phyloP scores from a whole-genome alignment of 2,888 invertebrate genomes.

The Sinotaia quadrata region DNA sequence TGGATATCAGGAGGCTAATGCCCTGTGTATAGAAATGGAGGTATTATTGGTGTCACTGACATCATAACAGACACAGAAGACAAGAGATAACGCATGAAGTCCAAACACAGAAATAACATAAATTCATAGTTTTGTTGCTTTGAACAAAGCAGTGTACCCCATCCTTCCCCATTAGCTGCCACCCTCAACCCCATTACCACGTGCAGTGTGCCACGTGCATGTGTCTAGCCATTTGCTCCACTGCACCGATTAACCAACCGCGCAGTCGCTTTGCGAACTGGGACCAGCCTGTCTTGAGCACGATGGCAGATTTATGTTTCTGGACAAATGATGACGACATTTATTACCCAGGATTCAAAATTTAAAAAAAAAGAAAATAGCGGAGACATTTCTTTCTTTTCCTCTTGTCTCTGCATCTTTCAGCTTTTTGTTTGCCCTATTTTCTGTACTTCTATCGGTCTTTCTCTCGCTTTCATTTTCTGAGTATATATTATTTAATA shows the following conservation, averaged over 20 bases:
- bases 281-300: not conserved
- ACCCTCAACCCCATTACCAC: not conserved
- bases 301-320: slow-evolving; percentile 4
- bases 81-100: no score
- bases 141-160: no score
- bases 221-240: not conserved
- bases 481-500: no score
- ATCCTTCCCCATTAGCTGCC: no score
- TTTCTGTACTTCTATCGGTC: not conserved
- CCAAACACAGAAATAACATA: no score
- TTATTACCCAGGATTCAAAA: not conserved
- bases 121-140: no score
- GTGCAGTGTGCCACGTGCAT: slow-evolving; percentile 1
- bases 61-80: no score
- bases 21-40: no score
- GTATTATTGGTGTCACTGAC: no score
- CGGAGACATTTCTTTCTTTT: not conserved
- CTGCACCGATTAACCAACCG: not conserved
- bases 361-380: not conserved
- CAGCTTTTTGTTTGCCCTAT: not conserved
- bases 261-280: not conserved
- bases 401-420: not conserved
- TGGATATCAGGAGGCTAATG: no score
- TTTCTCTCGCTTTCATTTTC: not conserved
- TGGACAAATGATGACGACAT: not conserved